Evolutionary conservation across 2,113 vertebrate species (phyloP).

Genomic region (Epinephelus fuscoguttatus): DNA sequence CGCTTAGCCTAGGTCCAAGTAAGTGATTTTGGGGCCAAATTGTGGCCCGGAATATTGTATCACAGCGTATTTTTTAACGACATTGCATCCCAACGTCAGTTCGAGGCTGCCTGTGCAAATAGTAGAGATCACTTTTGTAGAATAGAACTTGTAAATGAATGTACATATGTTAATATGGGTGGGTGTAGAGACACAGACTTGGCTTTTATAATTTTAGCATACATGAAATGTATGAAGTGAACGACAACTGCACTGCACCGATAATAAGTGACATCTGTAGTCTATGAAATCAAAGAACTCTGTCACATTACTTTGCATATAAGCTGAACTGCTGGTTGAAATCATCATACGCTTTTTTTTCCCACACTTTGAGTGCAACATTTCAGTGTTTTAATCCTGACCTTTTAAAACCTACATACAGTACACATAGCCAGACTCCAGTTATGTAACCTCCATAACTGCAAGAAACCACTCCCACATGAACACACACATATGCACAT

Average conservation of each 20-base stretch:
- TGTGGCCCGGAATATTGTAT: background rate
- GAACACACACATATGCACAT: background rate
- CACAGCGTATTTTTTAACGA: background rate
- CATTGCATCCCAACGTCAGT: background rate
- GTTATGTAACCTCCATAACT: conserved; percentile 27
- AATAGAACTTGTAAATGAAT: conserved; percentile 68
- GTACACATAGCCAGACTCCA: conserved; percentile 12
- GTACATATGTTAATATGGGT: conserved; percentile 79
- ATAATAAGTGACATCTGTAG: conserved; percentile 18
- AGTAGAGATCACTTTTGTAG: conserved; percentile 42
- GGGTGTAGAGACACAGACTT: conserved; percentile 31
- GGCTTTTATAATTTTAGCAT: conserved; percentile 47
- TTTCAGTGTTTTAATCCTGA: conserved; percentile 4
- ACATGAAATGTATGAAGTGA: conserved; percentile 26
- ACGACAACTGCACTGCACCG: conserved; percentile 29
- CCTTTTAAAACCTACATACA: background rate
- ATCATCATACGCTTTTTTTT: conserved; percentile 1
- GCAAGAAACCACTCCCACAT: conserved; percentile 9
- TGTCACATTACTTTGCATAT: background rate
- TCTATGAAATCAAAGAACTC: conserved; percentile 8
- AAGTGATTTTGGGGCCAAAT: conserved; percentile 27
- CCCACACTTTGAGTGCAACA: background rate
- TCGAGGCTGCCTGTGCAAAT: background rate
- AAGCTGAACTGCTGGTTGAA: conserved; percentile 6
- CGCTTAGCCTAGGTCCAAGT: background rate